Percentiles rank a stretch among this genome's conserved stretches.
These are phyloP conservation scores for Synodontis membranacea DNA, from an alignment of 2,113 vertebrate species.

Conservation along the genomic window DNA sequence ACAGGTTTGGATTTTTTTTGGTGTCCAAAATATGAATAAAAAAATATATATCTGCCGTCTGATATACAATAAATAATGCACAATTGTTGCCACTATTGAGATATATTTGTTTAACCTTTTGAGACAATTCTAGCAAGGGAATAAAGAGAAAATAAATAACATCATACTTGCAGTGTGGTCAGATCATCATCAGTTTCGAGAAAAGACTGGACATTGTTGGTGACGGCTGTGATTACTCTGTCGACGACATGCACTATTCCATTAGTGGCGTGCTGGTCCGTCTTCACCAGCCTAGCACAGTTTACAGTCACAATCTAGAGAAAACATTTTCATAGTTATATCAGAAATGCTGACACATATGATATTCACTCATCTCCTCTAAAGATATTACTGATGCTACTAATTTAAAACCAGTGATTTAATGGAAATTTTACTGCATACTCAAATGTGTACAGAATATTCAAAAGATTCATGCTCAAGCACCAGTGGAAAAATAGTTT, in stretches of 20 bases:
- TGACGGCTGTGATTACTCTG: constrained; percentile 89
- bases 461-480: not conserved
- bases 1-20: not conserved
- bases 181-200: constrained; percentile 88
- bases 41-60: constrained; percentile 4
- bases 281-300: constrained; percentile 93
- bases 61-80: not conserved
- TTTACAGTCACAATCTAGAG: constrained; percentile 94
- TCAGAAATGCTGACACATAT: not conserved
- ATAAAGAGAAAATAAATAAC: constrained; percentile 29
- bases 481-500: constrained; percentile 22
- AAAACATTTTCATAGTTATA: constrained; percentile 13
- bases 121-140: not conserved
- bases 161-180: constrained; percentile 83
- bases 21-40: not conserved
- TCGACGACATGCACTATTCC: constrained; percentile 96
- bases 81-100: not conserved
- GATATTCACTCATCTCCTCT: not conserved
- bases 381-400: not conserved
- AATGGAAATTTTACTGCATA: not conserved
- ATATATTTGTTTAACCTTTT: not conserved
- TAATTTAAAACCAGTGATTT: not conserved
- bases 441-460: not conserved
- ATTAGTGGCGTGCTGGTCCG: constrained; percentile 93
- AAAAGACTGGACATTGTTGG: constrained; percentile 82